Percentiles rank a stretch among this genome's conserved stretches.
Conservation (phyloP, 2,797 vertebrate genomes). For the Mionectes olivaceus region DNA sequence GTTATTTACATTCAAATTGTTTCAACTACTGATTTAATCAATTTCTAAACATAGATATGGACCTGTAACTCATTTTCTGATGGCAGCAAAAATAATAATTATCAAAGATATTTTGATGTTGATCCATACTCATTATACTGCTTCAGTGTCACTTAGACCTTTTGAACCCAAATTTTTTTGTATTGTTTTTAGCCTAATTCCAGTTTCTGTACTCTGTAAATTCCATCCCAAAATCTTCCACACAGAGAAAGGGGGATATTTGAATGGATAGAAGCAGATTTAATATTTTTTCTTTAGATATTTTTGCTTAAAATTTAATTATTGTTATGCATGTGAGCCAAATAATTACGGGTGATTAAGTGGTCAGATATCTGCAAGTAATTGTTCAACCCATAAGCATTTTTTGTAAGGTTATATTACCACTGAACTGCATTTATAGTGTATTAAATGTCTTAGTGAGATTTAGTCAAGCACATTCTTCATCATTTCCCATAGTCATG, state of each 20-base stretch:
- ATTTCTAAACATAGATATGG: not conserved
- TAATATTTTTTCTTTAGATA: conserved; percentile 6
- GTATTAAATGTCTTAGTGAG: conserved; percentile 39
- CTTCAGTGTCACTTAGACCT: not conserved
- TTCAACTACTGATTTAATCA: not conserved
- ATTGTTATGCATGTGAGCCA: conserved; percentile 23
- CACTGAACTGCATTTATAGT: conserved; percentile 35
- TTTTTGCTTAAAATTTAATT: conserved; percentile 26
- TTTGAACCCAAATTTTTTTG: not conserved
- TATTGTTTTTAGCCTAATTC: not conserved
- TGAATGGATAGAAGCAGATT: not conserved
- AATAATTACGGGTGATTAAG: conserved; percentile 61
- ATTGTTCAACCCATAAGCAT: conserved; percentile 38
- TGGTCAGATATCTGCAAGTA: conserved; percentile 43
- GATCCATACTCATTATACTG: not conserved
- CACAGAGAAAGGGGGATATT: not conserved
- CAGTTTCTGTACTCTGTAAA: not conserved
- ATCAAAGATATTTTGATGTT: not conserved
- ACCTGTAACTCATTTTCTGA: not conserved
- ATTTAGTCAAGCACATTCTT: conserved; percentile 32
- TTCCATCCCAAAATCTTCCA: not conserved
- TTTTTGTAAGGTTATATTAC: conserved; percentile 31
- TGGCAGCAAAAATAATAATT: not conserved
- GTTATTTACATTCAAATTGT: not conserved
- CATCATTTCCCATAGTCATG: not conserved